phyloP scores from a whole-genome alignment of 2,888 invertebrate species.

The Eledona agricola region DNA sequence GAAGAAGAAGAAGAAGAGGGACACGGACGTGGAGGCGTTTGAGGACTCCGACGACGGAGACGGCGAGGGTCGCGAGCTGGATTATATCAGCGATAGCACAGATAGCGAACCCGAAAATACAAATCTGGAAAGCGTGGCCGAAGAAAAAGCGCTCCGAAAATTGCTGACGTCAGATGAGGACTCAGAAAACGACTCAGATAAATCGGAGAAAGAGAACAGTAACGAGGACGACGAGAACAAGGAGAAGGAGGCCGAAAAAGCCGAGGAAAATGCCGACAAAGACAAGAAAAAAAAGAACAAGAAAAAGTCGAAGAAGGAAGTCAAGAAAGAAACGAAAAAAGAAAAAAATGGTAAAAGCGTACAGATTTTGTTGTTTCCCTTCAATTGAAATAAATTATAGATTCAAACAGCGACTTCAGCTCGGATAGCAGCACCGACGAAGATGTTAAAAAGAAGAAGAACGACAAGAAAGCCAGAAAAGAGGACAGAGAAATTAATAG shows the following conservation, averaged over 20 bases:
- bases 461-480: slow-evolving; percentile 59
- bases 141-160: slow-evolving; percentile 73
- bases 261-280: slow-evolving; percentile 64
- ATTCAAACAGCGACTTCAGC: slow-evolving; percentile 66
- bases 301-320: slow-evolving; percentile 67
- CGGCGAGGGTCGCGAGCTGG: slow-evolving; percentile 92
- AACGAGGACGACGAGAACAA: slow-evolving; percentile 75
- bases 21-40: slow-evolving; percentile 87
- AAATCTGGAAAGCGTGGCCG: slow-evolving; percentile 80
- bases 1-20: slow-evolving; percentile 81
- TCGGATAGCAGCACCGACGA: slow-evolving; percentile 76
- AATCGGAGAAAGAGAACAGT: slow-evolving; percentile 75
- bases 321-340: slow-evolving; percentile 66
- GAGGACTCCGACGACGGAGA: slow-evolving; percentile 98
- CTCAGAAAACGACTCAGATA: slow-evolving; percentile 83
- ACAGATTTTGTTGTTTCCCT: neutral
- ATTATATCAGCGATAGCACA: slow-evolving; percentile 87
- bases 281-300: slow-evolving; percentile 72
- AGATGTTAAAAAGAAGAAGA: slow-evolving; percentile 71
- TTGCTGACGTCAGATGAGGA: slow-evolving; percentile 89
- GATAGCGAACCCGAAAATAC: slow-evolving; percentile 83
- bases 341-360: slow-evolving; percentile 36
- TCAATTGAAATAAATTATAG: no score
- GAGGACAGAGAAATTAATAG: slow-evolving; percentile 23
- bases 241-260: slow-evolving; percentile 75